phyloP scores from a whole-genome alignment of 2,888 invertebrate species.

The Alviniconcha strummeri region DNA sequence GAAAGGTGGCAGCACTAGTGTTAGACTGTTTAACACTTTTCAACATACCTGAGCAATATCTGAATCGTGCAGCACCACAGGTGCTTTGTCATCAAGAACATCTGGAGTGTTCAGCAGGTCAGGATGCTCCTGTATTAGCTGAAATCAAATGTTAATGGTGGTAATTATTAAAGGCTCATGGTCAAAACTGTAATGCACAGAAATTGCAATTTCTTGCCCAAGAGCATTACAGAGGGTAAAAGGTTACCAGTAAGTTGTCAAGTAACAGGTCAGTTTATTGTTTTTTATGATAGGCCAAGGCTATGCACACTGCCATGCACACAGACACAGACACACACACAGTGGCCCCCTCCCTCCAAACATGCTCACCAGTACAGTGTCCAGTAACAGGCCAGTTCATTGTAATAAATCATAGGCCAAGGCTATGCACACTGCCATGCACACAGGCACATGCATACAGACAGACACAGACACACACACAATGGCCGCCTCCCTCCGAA shows the following conservation, averaged over 20 bases:
- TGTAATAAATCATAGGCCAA: no score
- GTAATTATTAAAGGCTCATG: no score
- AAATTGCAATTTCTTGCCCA: background rate
- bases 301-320: background rate
- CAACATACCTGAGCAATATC: conserved; percentile 64
- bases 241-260: no score
- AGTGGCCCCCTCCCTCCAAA: background rate
- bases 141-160: background rate
- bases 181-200: background rate
- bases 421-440: background rate
- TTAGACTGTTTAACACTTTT: no score
- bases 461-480: conserved; percentile 3
- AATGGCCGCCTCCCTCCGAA: no score
- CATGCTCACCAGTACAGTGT: no score
- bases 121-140: conserved; percentile 79
- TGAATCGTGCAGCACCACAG: conserved; percentile 56
- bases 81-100: conserved; percentile 48
- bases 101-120: conserved; percentile 75
- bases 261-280: no score
- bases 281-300: no score
- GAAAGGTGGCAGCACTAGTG: no score
- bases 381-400: no score
- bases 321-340: background rate
- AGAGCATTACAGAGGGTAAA: background rate
- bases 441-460: no score